phyloP scores from a whole-genome alignment of 2,113 vertebrate genomes.

The Trogon surrucura region DNA sequence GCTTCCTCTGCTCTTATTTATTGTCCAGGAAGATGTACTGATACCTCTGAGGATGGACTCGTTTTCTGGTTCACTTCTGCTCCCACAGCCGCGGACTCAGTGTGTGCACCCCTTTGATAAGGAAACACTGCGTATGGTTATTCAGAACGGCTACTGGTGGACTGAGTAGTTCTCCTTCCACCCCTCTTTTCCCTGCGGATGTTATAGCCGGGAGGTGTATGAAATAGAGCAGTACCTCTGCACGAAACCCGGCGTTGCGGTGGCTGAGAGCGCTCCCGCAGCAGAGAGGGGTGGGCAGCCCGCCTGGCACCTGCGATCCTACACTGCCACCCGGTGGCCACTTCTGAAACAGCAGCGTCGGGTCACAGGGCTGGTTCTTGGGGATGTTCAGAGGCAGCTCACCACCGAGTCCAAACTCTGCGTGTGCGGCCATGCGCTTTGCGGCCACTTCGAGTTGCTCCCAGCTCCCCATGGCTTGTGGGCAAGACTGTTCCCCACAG shows the following conservation, averaged over 20 bases:
- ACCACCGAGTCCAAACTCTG: rapidly evolving
- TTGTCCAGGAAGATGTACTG: background rate
- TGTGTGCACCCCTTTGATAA: too few relatives aligned
- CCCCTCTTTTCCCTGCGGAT: rapidly evolving
- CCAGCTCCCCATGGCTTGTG: rapidly evolving
- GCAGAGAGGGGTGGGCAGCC: rapidly evolving
- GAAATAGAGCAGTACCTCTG: rapidly evolving
- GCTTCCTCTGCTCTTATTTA: background rate
- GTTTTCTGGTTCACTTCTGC: background rate
- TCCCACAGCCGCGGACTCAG: background rate
- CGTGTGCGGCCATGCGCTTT: rapidly evolving
- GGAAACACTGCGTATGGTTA: rapidly evolving
- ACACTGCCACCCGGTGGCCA: background rate
- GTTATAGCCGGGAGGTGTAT: background rate
- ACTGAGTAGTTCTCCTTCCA: background rate
- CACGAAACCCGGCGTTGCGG: background rate
- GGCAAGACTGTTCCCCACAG: background rate
- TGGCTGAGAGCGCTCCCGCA: background rate
- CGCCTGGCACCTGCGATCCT: too few relatives aligned
- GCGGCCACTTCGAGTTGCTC: rapidly evolving
- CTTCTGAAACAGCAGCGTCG: rapidly evolving
- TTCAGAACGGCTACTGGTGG: rapidly evolving
- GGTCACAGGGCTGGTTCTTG: background rate
- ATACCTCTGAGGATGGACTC: background rate
- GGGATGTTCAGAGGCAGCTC: rapidly evolving